Base-by-base conservation (phyloP, 2,797 vertebrate genomes). In the Sternarchorhynchus goeldii region DNA sequence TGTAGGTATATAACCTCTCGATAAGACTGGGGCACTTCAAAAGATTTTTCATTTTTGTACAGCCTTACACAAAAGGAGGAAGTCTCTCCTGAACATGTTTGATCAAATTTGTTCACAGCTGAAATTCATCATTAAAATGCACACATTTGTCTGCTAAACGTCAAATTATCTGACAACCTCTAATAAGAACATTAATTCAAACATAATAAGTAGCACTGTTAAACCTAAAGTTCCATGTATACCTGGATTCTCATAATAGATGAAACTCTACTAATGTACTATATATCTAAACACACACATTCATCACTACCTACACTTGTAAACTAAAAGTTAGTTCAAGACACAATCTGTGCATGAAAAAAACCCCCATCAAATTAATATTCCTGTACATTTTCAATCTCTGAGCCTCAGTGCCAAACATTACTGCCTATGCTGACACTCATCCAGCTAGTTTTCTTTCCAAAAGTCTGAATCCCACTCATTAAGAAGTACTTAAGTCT, bases 1-100 rank as follows among this genome's bases (percentile, higher is more conserved):
- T 93, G 72, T 96, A 93, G 62, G 94, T 95, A 82, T 95, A 98
- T 96, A 98, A 97, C 86, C 97, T 93, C 84, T 96, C 92, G 32
- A 94, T 90, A 84, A 97, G 81, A 34, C 89, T 93, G 25, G 95
- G 93, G 80, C 95, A 97, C 80, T 94, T 93, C 34, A 96, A 86
- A 29, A 91, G 79, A 55, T 57, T 45, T 29, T 62, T 17, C 5
- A 32, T 18, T 62, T 25, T 62, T 62, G 59, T 29, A 60, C 16
- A 60, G 59, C 59, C 31, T 31, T 60, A 60, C 25, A 60, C 6
- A 25, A 12, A 5, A 60, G 59, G 25, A n/a, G 25, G 21, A 60
- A 31, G 6, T 31, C 10, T 31, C 55, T 63, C 29, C 36, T 50
- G 39, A 39, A 62, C 59, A 62, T 32, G 59, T 62, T 17, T 62